These are phyloP conservation scores for Knipowitschia caucasica DNA, from an alignment of 2,797 vertebrate genomes.

Conservation along the genomic window DNA sequence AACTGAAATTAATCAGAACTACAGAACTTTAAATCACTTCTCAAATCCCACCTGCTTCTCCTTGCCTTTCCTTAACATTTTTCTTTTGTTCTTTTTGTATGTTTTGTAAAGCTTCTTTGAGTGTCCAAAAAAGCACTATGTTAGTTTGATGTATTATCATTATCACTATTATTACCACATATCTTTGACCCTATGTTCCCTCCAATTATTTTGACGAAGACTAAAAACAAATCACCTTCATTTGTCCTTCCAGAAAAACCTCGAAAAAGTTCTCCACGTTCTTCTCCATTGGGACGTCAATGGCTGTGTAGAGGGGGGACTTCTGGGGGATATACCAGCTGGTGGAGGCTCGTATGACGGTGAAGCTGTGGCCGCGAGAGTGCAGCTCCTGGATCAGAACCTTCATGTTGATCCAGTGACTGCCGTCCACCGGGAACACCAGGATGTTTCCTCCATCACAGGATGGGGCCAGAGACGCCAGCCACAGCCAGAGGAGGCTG, in stretches of 20 bases:
- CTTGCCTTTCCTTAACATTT: too few species aligned
- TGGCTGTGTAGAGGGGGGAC: slow-evolving; percentile 60
- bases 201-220: background rate
- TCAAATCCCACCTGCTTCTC: too few species aligned
- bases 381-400: slow-evolving; percentile 67
- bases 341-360: slow-evolving; percentile 51
- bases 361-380: slow-evolving; percentile 63
- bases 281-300: slow-evolving; percentile 24
- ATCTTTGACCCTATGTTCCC: background rate
- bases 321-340: slow-evolving; percentile 67
- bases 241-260: slow-evolving; percentile 25
- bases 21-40: too few species aligned
- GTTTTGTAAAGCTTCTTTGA: too few species aligned
- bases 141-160: too few species aligned
- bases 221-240: slow-evolving; percentile 50
- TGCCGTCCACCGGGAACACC: slow-evolving; percentile 68
- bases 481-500: slow-evolving; percentile 17
- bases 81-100: too few species aligned
- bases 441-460: slow-evolving; percentile 66
- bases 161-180: too few species aligned
- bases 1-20: too few species aligned
- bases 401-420: slow-evolving; percentile 77
- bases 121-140: too few species aligned
- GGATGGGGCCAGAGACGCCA: slow-evolving; percentile 24
- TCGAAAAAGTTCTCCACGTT: slow-evolving; percentile 36